Evolutionary conservation across 2,797 vertebrate genomes (phyloP).

Genomic region (Trachops cirrhosus): DNA sequence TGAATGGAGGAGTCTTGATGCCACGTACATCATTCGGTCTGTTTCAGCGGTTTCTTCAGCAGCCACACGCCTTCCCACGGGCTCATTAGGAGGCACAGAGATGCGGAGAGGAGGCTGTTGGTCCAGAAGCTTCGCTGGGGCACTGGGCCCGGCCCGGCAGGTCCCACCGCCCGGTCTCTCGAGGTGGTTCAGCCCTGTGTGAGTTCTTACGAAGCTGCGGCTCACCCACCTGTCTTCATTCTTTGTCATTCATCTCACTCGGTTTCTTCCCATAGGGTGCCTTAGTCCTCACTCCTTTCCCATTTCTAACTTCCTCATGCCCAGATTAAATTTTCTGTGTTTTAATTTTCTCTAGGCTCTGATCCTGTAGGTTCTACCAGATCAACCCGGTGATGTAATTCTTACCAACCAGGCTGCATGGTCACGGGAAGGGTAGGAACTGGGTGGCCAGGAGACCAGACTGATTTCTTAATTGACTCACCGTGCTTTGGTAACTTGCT

Average conservation of each 20-base stretch:
- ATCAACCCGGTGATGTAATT: not conserved
- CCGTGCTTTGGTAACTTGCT: not conserved
- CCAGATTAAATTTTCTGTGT: too few species aligned
- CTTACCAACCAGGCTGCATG: rapidly evolving
- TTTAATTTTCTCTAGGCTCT: not conserved
- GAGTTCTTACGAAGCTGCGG: not conserved
- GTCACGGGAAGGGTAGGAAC: too few species aligned
- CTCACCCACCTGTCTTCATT: not conserved
- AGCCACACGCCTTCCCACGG: not conserved
- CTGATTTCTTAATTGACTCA: not conserved
- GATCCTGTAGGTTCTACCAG: not conserved
- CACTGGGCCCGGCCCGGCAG: not conserved
- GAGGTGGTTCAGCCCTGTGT: not conserved
- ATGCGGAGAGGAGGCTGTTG: not conserved
- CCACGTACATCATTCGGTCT: not conserved
- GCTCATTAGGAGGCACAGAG: not conserved
- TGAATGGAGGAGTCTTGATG: not conserved
- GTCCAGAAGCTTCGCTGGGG: not conserved
- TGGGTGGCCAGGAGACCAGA: not conserved
- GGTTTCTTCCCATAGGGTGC: not conserved
- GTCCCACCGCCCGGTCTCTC: not conserved
- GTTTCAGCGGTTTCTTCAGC: not conserved
- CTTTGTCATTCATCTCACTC: not conserved
- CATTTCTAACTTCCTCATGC: not conserved
- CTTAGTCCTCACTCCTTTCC: not conserved